These are phyloP conservation scores for Anguilla rostrata DNA, from an alignment of 2,113 vertebrate genomes.

Conservation along the genomic window DNA sequence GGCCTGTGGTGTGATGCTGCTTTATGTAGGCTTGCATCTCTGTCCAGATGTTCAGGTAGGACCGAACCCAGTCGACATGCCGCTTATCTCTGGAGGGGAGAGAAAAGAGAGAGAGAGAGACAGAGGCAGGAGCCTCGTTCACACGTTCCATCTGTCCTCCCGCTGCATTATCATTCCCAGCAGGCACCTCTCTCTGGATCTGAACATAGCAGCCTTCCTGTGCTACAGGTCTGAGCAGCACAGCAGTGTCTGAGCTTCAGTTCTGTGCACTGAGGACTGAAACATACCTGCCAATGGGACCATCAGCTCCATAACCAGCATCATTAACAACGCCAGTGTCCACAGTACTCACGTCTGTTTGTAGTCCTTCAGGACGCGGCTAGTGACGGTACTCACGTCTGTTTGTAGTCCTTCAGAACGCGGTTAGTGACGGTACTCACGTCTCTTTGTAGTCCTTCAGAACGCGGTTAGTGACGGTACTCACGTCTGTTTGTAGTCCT, in stretches of 20 bases:
- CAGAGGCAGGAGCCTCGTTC: neutral
- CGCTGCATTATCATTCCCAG: no score
- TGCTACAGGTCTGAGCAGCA: no score
- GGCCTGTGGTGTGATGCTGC: slow-evolving; percentile 88
- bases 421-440: slow-evolving; percentile 78
- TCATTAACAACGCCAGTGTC: no score
- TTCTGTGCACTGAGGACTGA: no score
- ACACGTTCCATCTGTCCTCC: no score
- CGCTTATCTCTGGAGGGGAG: slow-evolving; percentile 74
- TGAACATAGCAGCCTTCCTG: no score
- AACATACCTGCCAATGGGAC: no score
- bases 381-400: slow-evolving; percentile 64
- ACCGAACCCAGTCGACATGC: slow-evolving; percentile 94
- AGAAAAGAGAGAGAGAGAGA: neutral
- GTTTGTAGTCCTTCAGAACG: slow-evolving; percentile 79
- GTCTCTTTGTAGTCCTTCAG: slow-evolving; percentile 70
- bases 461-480: slow-evolving; percentile 85
- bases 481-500: slow-evolving; percentile 52
- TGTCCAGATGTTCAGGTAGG: slow-evolving; percentile 91
- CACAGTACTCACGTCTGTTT: neutral
- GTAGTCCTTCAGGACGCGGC: slow-evolving; percentile 88
- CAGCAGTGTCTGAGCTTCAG: no score
- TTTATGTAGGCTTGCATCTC: slow-evolving; percentile 93
- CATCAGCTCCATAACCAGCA: no score
- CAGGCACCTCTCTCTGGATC: no score